A percentile compares a stretch with the other conserved stretches of the same genome.
phyloP scores from a whole-genome alignment of 2,113 vertebrate genomes.

The Taxidea taxus region DNA sequence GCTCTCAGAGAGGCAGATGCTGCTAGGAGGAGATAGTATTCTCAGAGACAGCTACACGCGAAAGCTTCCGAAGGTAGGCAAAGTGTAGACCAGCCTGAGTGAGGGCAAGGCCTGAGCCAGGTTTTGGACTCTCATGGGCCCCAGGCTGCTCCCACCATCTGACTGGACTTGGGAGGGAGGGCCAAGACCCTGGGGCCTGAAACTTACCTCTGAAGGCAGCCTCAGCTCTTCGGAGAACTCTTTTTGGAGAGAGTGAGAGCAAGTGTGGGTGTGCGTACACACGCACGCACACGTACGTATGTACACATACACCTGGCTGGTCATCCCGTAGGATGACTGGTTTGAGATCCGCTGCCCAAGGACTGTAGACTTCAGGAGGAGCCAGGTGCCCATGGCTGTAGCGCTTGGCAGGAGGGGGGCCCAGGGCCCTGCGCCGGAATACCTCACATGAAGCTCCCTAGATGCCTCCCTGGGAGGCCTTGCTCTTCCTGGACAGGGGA shows the following conservation, averaged over 20 bases:
- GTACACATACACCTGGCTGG: not conserved
- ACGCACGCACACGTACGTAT: fast-evolving
- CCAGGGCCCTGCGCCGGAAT: not conserved
- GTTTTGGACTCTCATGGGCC: not conserved
- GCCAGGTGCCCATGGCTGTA: not conserved
- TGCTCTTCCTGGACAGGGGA: not conserved
- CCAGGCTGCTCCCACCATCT: not conserved
- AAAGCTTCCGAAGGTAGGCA: conserved; percentile 59
- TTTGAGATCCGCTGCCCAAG: not conserved
- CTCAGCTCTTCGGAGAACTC: not conserved
- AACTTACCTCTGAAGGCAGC: not conserved
- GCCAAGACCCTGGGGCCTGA: not conserved
- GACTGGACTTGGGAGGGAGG: not conserved
- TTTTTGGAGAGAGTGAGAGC: not conserved
- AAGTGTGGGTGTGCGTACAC: fast-evolving
- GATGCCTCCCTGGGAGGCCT: not conserved
- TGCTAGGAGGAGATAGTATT: conserved; percentile 65
- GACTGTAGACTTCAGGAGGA: not conserved
- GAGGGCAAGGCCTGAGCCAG: not conserved
- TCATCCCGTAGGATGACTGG: not conserved
- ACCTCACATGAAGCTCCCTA: not conserved
- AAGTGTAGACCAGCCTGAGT: not conserved
- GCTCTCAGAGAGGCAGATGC: conserved; percentile 73
- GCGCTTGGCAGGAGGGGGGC: not conserved
- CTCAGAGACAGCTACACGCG: conserved; percentile 56